Conservation (phyloP, 2,797 vertebrate genomes). For the Luscinia luscinia region DNA sequence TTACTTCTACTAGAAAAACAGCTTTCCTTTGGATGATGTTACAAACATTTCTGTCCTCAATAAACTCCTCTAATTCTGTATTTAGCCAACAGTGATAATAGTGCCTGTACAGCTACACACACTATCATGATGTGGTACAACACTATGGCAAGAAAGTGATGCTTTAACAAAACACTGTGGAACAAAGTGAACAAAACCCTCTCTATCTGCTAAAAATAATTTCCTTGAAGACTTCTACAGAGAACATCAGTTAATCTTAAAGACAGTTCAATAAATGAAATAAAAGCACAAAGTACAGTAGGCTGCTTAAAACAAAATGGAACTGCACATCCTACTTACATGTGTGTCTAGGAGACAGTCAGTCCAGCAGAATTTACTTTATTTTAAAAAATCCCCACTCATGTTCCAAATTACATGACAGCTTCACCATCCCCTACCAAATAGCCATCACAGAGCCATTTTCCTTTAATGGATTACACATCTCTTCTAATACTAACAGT, state of each 20-base stretch:
- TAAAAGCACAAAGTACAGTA: neutral
- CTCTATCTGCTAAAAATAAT: neutral
- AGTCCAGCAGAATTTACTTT: neutral
- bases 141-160: neutral
- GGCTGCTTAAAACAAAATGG: neutral
- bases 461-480: neutral
- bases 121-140: neutral
- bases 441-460: neutral
- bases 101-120: neutral
- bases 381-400: neutral
- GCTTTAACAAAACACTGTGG: accelerated
- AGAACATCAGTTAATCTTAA: neutral
- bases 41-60: neutral
- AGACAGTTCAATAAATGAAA: neutral
- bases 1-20: neutral
- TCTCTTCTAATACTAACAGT: neutral
- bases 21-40: neutral
- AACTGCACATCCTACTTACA: neutral
- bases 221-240: neutral
- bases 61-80: neutral
- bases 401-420: neutral
- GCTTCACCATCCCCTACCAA: neutral
- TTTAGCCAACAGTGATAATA: neutral
- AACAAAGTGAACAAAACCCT: neutral
- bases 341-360: neutral